Percentiles rank a stretch among this genome's conserved stretches.
Conservation (phyloP, 1,140 invertebrate species). For the Trichogramma pretiosum region DNA sequence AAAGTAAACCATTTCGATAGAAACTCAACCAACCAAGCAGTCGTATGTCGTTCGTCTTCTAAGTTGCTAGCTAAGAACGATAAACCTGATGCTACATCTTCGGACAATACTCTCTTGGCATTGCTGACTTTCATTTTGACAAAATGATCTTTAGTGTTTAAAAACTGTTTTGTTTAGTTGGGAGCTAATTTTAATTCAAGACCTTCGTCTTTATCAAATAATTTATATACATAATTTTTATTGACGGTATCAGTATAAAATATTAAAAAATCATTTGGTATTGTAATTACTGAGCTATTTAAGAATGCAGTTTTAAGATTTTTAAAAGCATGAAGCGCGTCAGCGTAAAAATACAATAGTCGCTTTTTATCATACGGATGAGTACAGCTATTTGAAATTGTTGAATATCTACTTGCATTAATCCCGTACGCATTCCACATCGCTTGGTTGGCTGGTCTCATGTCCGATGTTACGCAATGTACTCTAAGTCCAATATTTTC, state of each 20-base stretch:
- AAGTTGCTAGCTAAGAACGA: background rate
- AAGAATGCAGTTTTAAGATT: conserved; percentile 4
- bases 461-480: background rate
- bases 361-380: conserved; percentile 4
- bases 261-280: conserved; percentile 3
- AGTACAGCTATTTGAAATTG: background rate
- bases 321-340: conserved; percentile 6
- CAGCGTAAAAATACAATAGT: conserved; percentile 5
- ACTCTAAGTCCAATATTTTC: background rate
- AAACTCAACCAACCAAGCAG: conserved; percentile 13
- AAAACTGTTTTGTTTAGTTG: conserved; percentile 4
- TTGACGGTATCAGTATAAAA: background rate
- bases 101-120: background rate
- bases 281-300: conserved; percentile 1
- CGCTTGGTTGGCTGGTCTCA: background rate
- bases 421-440: conserved; percentile 6
- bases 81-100: conserved; percentile 2
- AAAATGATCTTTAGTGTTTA: background rate
- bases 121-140: conserved; percentile 5
- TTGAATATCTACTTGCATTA: background rate
- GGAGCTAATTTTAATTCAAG: conserved; percentile 4
- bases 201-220: background rate
- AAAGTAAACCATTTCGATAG: conserved; percentile 12
- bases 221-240: background rate
- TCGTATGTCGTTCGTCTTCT: conserved; percentile 10